A percentile compares a stretch with the other conserved stretches of the same genome.
Conservation (phyloP, 2,888 invertebrate genomes). For the Melieria omissa region DNA sequence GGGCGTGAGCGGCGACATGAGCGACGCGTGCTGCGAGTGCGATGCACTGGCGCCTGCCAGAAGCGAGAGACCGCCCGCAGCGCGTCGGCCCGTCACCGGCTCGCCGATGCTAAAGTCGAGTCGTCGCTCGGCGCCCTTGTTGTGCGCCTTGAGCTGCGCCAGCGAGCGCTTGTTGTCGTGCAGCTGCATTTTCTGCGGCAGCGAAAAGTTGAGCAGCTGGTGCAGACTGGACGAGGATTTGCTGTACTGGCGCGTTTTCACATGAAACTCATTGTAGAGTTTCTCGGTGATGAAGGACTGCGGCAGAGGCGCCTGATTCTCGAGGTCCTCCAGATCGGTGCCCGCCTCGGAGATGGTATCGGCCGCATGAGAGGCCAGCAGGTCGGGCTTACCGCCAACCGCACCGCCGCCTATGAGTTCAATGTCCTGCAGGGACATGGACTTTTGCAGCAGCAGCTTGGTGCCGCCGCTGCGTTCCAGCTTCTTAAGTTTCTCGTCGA, state of each 20-base stretch:
- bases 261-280: slow-evolving; percentile 77
- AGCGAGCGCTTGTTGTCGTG: slow-evolving; percentile 64
- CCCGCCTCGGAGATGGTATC: slow-evolving; percentile 63
- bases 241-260: slow-evolving; percentile 75
- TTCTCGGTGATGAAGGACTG: slow-evolving; percentile 77
- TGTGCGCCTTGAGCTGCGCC: slow-evolving; percentile 56
- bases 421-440: slow-evolving; percentile 65
- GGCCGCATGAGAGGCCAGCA: slow-evolving; percentile 50
- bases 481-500: slow-evolving; percentile 49
- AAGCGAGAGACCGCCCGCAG: slow-evolving; percentile 58
- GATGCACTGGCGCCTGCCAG: slow-evolving; percentile 46
- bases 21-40: slow-evolving; percentile 42
- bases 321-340: slow-evolving; percentile 60
- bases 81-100: slow-evolving; percentile 60
- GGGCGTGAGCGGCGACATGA: slow-evolving; percentile 50
- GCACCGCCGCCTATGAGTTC: slow-evolving; percentile 57
- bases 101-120: slow-evolving; percentile 56
- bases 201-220: slow-evolving; percentile 63
- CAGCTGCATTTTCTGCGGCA: slow-evolving; percentile 69
- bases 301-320: slow-evolving; percentile 55
- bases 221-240: slow-evolving; percentile 74
- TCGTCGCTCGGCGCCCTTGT: slow-evolving; percentile 38
- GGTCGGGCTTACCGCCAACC: slow-evolving; percentile 57
- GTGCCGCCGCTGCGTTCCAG: slow-evolving; percentile 38
- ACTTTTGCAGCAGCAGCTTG: slow-evolving; percentile 60